These are phyloP conservation scores for Microcebus griseorufus DNA, from an alignment of 2,113 vertebrate genomes.

Conservation along the genomic window DNA sequence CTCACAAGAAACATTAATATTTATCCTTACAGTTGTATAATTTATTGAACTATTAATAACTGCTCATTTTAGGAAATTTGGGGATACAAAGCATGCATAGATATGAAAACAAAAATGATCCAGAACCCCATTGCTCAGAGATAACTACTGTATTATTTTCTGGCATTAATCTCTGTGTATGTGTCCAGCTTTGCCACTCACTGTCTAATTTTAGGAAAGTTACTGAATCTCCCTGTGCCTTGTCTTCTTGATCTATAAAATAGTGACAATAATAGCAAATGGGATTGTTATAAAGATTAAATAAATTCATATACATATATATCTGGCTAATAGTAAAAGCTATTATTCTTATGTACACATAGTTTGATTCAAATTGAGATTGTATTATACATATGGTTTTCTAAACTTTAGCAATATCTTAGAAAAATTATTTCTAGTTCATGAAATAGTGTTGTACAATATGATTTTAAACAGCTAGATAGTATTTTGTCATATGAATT, in stretches of 20 bases:
- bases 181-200: neutral
- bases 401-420: neutral
- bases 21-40: neutral
- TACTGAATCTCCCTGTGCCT: neutral
- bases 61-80: neutral
- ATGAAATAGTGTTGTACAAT: neutral
- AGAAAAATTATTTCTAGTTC: conserved; percentile 23
- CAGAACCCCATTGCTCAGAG: neutral
- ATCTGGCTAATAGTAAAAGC: neutral
- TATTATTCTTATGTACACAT: neutral
- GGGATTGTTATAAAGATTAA: neutral
- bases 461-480: neutral
- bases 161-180: neutral
- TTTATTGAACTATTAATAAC: conserved; percentile 7
- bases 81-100: neutral
- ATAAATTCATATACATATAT: neutral
- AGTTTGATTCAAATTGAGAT: neutral
- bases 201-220: neutral
- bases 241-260: neutral
- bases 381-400: neutral
- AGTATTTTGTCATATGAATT: neutral
- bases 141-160: neutral
- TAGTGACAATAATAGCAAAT: neutral
- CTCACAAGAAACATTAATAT: conserved; percentile 14
- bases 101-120: conserved; percentile 2